phyloP scores from a whole-genome alignment of 92 coral and sea anemone species.

The Umimayanthus chanpuru region DNA sequence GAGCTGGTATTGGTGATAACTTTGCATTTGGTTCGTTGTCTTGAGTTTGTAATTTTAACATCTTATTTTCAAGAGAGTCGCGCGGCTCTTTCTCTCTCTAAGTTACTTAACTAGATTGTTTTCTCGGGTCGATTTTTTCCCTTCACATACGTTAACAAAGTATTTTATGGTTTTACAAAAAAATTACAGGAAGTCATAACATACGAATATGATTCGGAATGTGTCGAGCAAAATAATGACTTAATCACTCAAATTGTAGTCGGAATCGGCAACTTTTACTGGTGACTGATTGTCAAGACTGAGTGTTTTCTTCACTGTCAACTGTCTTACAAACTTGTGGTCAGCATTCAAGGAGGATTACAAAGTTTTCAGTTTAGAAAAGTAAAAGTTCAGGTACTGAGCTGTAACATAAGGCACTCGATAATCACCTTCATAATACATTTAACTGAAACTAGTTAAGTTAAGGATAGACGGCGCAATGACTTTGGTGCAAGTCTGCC shows the following conservation, averaged over 20 bases:
- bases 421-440: not conserved
- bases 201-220: constrained; percentile 1
- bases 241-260: constrained; percentile 18
- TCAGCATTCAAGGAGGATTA: not conserved
- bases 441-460: not conserved
- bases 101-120: too few relatives aligned
- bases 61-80: too few relatives aligned
- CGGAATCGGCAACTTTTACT: not conserved
- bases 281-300: not conserved
- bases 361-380: not conserved
- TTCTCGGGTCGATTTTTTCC: too few relatives aligned
- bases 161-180: not conserved
- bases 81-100: too few relatives aligned
- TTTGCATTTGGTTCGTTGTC: too few relatives aligned
- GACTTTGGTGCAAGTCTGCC: constrained; percentile 7
- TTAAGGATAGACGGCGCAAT: not conserved
- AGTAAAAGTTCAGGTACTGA: not conserved
- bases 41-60: too few relatives aligned
- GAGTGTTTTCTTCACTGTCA: not conserved
- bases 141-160: not conserved
- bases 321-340: not conserved
- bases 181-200: not conserved
- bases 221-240: constrained; percentile 6
- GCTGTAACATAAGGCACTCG: not conserved
- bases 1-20: not conserved